Conservation (phyloP, 2,888 invertebrate species). For the Eupithecia exiguata region DNA sequence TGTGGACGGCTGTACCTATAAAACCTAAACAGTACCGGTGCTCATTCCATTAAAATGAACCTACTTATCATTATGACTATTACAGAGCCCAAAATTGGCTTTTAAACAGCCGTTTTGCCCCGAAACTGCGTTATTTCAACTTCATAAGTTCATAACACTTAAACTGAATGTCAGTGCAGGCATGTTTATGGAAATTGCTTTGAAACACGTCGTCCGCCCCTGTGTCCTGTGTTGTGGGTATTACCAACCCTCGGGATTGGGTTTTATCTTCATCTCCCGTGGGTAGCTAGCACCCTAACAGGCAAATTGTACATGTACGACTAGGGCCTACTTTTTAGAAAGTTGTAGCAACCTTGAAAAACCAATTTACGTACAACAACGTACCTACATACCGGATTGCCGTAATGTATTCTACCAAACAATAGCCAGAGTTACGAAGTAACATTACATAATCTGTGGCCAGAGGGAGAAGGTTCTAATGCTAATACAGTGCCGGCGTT, state of each 20-base stretch:
- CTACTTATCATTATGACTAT: slow-evolving; percentile 15
- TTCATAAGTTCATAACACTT: slow-evolving; percentile 24
- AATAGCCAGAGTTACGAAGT: not conserved
- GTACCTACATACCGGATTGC: not conserved
- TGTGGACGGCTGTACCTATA: not conserved
- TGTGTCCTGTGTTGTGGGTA: not conserved
- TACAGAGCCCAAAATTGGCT: slow-evolving; percentile 14
- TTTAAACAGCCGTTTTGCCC: slow-evolving; percentile 9
- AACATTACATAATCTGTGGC: too few species aligned
- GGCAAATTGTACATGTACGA: not conserved
- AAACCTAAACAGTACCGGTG: not conserved
- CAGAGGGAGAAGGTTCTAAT: too few species aligned
- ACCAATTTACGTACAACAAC: too few species aligned
- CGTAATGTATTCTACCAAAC: too few species aligned
- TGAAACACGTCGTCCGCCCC: not conserved
- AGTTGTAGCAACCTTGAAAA: not conserved
- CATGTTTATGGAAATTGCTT: slow-evolving; percentile 38
- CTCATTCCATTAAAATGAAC: slow-evolving; percentile 9
- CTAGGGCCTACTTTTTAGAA: not conserved
- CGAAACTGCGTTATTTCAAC: slow-evolving; percentile 16
- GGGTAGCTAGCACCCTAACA: not conserved
- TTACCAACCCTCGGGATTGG: not conserved
- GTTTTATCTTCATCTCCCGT: not conserved
- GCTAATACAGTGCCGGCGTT: too few species aligned
- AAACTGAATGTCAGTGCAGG: slow-evolving; percentile 28